Percentiles rank a stretch among this genome's conserved stretches.
Conservation (phyloP, 2,888 invertebrate genomes). For the Cephus spinipes region DNA sequence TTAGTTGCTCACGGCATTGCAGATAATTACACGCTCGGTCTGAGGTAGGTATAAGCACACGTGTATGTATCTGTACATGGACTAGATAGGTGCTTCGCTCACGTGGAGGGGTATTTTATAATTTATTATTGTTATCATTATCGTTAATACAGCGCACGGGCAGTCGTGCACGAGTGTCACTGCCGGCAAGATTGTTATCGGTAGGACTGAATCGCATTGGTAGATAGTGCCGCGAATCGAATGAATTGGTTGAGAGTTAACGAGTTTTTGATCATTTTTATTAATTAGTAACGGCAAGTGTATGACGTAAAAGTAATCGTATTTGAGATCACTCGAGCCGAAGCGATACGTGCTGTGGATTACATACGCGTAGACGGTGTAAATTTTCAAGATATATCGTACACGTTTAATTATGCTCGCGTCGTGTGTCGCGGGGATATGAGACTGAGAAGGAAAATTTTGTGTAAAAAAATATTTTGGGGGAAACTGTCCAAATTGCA, state of each 20-base stretch:
- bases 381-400: background rate
- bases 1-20: conserved; percentile 26
- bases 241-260: background rate
- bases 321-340: too few relatives aligned
- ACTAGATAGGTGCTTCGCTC: background rate
- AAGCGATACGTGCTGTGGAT: background rate
- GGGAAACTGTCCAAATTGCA: background rate
- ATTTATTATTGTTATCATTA: conserved; percentile 32
- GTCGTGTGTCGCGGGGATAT: background rate
- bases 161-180: conserved; percentile 1
- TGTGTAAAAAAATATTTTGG: too few relatives aligned
- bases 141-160: background rate
- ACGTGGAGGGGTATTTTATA: conserved; percentile 5
- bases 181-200: background rate
- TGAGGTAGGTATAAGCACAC: background rate
- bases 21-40: conserved; percentile 28
- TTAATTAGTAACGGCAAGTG: background rate
- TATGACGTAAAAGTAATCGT: background rate
- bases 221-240: background rate
- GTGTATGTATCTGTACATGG: background rate
- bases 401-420: background rate
- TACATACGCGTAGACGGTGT: background rate
- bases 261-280: background rate
- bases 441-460: background rate
- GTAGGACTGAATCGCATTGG: background rate